Evolutionary conservation across 2,797 vertebrate species (phyloP).

Genomic region (Lates japonicus): DNA sequence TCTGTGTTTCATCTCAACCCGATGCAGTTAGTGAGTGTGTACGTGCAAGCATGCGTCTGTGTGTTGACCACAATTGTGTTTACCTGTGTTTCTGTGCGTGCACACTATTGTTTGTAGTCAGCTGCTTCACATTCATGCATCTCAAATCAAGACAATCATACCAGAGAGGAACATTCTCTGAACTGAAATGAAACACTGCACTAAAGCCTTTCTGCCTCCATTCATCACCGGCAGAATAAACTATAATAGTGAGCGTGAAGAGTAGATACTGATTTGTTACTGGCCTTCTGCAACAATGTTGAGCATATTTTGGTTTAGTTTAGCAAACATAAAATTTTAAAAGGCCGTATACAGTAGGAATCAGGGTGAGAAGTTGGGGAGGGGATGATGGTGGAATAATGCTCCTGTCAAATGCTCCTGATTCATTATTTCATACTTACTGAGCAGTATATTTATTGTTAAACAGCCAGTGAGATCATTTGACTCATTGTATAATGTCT

Average conservation of each 20-base stretch:
- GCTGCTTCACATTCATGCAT: slow-evolving; percentile 16
- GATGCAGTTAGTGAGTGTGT: slow-evolving; percentile 59
- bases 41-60: slow-evolving; percentile 24
- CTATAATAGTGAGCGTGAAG: neutral
- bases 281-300: neutral
- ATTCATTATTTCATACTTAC: neutral
- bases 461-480: neutral
- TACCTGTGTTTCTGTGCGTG: slow-evolving; percentile 17
- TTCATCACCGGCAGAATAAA: too few relatives aligned
- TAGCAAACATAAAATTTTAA: neutral
- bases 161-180: slow-evolving; percentile 6
- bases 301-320: neutral
- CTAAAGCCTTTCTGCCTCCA: slow-evolving; percentile 9
- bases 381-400: too few relatives aligned
- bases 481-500: neutral
- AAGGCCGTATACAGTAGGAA: neutral
- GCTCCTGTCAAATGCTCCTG: neutral
- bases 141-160: slow-evolving; percentile 38
- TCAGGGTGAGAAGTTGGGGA: neutral
- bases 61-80: slow-evolving; percentile 6
- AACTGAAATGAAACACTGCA: slow-evolving; percentile 27
- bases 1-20: slow-evolving; percentile 97
- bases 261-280: neutral
- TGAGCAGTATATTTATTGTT: neutral
- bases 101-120: slow-evolving; percentile 14